Base-by-base conservation (phyloP, 2,888 invertebrate genomes). In the Machimus rusticus region DNA sequence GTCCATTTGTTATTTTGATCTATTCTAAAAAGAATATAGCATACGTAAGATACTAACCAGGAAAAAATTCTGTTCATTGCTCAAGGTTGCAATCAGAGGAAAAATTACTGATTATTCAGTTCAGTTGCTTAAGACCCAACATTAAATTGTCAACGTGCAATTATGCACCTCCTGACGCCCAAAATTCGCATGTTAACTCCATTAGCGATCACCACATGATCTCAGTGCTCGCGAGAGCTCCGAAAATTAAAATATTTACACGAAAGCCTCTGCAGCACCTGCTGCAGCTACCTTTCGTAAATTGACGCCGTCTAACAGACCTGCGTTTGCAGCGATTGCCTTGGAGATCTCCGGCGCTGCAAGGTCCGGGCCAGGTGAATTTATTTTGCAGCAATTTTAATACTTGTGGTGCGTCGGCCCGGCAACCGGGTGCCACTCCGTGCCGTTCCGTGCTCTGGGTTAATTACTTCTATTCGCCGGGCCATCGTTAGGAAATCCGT, bases 401-500 rank as follows among this genome's bases (percentile, higher is more conserved):
- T 79, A 51, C 46, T 79, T 66, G 66, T 55, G 28, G 19, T 79
- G 46, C 43, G 78, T 78, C n/a, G 23, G 23, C 23, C 43, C 78
- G 14, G 37, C 66, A 66, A 28, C 66, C 66, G 66, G 19, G 66
- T 66, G 14, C 66, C 12, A 66, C 66, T 66, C 23, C 66, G 66
- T 23, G 66, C 66, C 23, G 23, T 66, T 66, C 66, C 76, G 43
- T 85, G 46, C 74, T 85, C 16, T 28, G 74, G 85, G 85, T 85
- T 85, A 85, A 85, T 85, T 85, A 85, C 85, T 85, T 74, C 74
- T 74, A 85, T 85, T 85, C 74, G 74, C 43, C 66, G 74, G 46
- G 46, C 74, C 85, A 85, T 85, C 74, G 85, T 51, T 74, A 85
- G 85, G 85, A 85, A 74, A 74, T 85, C 85, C 85, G 85, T 74